phyloP scores from a whole-genome alignment of 2,888 invertebrate genomes.

The Saturnia pavonia region DNA sequence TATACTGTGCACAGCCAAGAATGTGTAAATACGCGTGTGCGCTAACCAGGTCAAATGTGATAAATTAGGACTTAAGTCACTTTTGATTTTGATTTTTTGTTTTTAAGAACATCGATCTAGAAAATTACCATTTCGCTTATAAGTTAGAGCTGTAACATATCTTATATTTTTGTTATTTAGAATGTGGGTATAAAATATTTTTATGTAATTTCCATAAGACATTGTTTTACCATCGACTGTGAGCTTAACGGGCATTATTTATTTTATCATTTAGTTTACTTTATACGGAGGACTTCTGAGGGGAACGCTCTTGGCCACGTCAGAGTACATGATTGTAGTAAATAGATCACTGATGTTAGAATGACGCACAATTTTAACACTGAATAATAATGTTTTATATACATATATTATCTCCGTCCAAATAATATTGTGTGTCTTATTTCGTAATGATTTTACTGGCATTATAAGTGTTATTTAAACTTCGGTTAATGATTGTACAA shows the following conservation, averaged over 20 bases:
- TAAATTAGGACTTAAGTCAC: constrained; percentile 74
- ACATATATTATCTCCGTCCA: constrained; percentile 68
- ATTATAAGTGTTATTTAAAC: neutral
- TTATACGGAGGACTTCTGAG: constrained; percentile 43
- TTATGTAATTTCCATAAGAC: constrained; percentile 40
- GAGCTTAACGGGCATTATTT: constrained; percentile 70
- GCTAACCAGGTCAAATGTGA: constrained; percentile 79
- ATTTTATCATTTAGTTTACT: constrained; percentile 39
- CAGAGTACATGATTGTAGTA: constrained; percentile 25
- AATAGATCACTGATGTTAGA: constrained; percentile 36
- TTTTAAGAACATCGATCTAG: constrained; percentile 31
- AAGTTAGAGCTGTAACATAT: constrained; percentile 43
- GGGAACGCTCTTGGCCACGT: constrained; percentile 27
- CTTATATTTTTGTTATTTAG: constrained; percentile 34
- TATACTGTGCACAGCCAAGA: constrained; percentile 68
- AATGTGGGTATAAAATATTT: constrained; percentile 39
- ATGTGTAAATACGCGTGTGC: constrained; percentile 74
- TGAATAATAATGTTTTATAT: constrained; percentile 54
- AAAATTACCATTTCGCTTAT: constrained; percentile 42
- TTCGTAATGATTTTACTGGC: constrained; percentile 43
- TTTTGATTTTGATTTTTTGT: constrained; percentile 44
- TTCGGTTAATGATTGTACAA: constrained; percentile 6
- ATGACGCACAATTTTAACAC: constrained; percentile 71
- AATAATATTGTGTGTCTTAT: constrained; percentile 56
- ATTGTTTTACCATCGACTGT: constrained; percentile 53